A percentile compares a stretch with the other conserved stretches of the same genome.
Conservation (phyloP, 1,140 invertebrate genomes). For the Tetramorium alpestre region DNA sequence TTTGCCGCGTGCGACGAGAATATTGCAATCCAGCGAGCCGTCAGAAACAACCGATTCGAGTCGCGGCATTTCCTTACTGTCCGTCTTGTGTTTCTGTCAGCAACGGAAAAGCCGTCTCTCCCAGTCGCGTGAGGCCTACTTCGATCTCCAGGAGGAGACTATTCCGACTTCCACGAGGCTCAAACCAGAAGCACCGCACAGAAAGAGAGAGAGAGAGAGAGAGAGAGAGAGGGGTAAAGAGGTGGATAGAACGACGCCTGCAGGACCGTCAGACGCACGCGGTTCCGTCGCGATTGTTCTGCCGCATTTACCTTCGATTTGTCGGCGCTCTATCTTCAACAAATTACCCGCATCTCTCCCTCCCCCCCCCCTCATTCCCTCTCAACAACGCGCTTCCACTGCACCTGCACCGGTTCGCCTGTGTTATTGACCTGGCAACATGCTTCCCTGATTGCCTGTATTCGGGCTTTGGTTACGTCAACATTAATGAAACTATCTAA, state of each 20-base stretch:
- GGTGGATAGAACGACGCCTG: slow-evolving; percentile 64
- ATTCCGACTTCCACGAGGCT: slow-evolving; percentile 51
- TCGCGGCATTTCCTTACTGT: slow-evolving; percentile 65
- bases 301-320: slow-evolving; percentile 66
- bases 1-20: slow-evolving; percentile 11
- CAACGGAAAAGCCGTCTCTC: slow-evolving; percentile 74
- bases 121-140: slow-evolving; percentile 75
- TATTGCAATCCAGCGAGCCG: slow-evolving; percentile 19
- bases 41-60: slow-evolving; percentile 52
- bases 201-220: slow-evolving; percentile 19
- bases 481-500: slow-evolving; percentile 16
- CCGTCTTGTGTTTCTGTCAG: slow-evolving; percentile 78
- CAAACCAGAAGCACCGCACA: slow-evolving; percentile 43
- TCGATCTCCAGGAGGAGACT: slow-evolving; percentile 68
- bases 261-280: slow-evolving; percentile 79
- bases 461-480: neutral
- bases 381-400: neutral
- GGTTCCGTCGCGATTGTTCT: slow-evolving; percentile 45
- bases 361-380: neutral
- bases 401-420: slow-evolving; percentile 23
- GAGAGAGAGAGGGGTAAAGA: neutral
- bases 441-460: neutral
- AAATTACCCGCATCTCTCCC: slow-evolving; percentile 27
- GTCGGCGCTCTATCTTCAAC: slow-evolving; percentile 26
- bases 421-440: slow-evolving; percentile 22